Base-by-base conservation (phyloP, 2,113 vertebrate species). In the Dasyornis broadbenti region DNA sequence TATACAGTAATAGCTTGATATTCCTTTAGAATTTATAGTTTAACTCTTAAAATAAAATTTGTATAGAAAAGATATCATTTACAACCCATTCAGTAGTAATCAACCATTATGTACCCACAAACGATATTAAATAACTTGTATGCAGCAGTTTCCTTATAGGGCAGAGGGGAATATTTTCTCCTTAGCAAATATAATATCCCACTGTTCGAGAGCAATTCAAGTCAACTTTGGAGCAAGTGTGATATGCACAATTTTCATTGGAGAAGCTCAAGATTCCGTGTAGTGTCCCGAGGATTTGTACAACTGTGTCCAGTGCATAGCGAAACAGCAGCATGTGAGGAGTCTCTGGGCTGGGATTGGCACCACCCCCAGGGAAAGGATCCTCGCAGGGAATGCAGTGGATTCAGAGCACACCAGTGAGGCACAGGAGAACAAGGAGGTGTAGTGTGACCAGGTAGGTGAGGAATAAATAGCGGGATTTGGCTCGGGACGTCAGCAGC, bases 381-480 rank as follows among this genome's bases (percentile, higher is more conserved):
- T 82, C 39, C 49, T 77, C 37, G 35, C 52, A 64, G 78, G 56
- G 76, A 72, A 59, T 7, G 54, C 90, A 94, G 89, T 6, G 92
- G 53, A 16, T 17, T 98, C 98, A 99, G 81, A 99, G 97, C 61
- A 97, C 95, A 2, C 99, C 98, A 5, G 96, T 86, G 91, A 99
- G 98, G 97, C 99, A 99, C 97, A 99, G 95, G 39, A 99, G 85
- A 35, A 99, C 90, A 1, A 98, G 33, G 71, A 98, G 86, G 85
- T 99, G 99, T 3, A 99, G 66, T 0, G 97, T 93, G 35, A 99
- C 50, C 82, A 99, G 92, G 97, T 99, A 99, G 0, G 94, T 95
- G 91, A 99, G 97, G 96, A 99, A 98, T 23, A 99, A 79, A 92
- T 98, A 98, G 44, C 98, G 98, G 24, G 98, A 98, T 84, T 98